Conservation (phyloP, 2,888 invertebrate genomes). For the Euplagia quadripunctaria region DNA sequence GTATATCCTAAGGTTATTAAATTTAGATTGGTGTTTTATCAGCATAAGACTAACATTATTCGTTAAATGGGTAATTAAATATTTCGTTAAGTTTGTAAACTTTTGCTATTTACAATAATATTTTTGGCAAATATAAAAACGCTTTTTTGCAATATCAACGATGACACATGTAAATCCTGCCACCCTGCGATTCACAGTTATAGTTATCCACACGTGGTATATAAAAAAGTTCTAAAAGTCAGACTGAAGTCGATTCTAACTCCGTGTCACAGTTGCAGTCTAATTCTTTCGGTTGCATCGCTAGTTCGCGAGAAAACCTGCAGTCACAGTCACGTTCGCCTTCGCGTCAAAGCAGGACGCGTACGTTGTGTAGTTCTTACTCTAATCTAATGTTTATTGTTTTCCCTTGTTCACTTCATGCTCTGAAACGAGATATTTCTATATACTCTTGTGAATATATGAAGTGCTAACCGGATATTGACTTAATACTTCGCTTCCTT, state of each 20-base stretch:
- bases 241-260: constrained; percentile 1
- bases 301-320: constrained; percentile 52
- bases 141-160: no score
- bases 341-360: constrained; percentile 69
- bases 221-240: background rate
- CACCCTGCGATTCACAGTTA: background rate
- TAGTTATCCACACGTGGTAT: background rate
- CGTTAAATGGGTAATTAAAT: background rate
- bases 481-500: constrained; percentile 38
- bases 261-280: constrained; percentile 55
- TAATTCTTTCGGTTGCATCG: constrained; percentile 58
- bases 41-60: background rate
- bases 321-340: constrained; percentile 75
- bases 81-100: background rate
- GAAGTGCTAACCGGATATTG: constrained; percentile 55
- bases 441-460: constrained; percentile 54
- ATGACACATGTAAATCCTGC: background rate
- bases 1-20: background rate
- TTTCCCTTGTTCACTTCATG: constrained; percentile 49
- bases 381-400: constrained; percentile 46
- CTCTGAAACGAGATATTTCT: constrained; percentile 36
- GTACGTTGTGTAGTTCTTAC: constrained; percentile 58
- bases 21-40: background rate
- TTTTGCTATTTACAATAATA: background rate
- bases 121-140: no score